A percentile compares a stretch with the other conserved stretches of the same genome.
These are phyloP conservation scores for Pholis gunnellus DNA, from an alignment of 2,113 vertebrate genomes.

Conservation along the genomic window DNA sequence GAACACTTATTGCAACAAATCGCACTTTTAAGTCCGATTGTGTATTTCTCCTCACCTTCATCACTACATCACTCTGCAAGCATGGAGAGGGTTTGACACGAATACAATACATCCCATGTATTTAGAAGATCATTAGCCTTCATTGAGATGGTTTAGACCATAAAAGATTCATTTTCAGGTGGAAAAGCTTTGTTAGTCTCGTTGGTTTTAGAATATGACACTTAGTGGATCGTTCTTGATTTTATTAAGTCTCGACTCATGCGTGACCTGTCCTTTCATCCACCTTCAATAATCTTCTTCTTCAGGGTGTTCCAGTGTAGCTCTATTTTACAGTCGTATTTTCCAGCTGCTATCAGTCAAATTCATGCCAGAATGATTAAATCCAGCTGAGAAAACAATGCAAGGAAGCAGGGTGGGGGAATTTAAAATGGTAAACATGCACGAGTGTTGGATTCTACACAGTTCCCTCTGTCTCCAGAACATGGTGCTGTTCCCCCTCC, in stretches of 20 bases:
- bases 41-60: too few relatives aligned
- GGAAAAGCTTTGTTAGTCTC: not conserved
- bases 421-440: not conserved
- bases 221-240: not conserved
- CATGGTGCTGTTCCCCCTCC: constrained; percentile 81
- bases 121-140: too few relatives aligned
- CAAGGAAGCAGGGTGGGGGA: not conserved
- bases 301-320: not conserved
- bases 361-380: not conserved
- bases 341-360: too few relatives aligned
- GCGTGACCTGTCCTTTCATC: not conserved
- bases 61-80: too few relatives aligned
- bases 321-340: not conserved
- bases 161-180: too few relatives aligned
- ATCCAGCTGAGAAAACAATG: constrained; percentile 6
- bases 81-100: too few relatives aligned
- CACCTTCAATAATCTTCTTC: not conserved
- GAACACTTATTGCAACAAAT: too few relatives aligned
- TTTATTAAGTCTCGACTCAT: not conserved
- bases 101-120: too few relatives aligned
- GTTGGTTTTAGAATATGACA: not conserved
- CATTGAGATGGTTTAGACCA: too few relatives aligned
- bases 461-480: constrained; percentile 82
- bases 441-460: not conserved
- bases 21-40: too few relatives aligned